Conservation (phyloP, 2,797 vertebrate genomes). For the Pelochelys cantorii region DNA sequence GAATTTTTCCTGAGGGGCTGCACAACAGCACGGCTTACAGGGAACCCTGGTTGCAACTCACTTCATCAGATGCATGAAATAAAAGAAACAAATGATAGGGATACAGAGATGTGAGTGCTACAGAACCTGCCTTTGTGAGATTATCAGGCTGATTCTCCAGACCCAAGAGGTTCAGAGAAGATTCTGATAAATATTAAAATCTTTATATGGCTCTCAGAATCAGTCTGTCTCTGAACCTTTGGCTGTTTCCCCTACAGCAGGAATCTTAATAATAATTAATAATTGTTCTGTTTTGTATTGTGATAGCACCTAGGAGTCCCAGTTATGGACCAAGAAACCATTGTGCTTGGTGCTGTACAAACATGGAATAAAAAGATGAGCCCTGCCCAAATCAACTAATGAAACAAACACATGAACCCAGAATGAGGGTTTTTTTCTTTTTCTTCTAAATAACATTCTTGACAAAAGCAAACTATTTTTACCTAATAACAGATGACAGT, state of each 20-base stretch:
- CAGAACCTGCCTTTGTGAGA: background rate
- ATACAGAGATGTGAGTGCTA: no score
- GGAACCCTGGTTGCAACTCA: no score
- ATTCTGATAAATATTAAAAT: background rate
- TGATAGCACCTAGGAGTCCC: background rate
- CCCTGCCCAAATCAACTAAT: background rate
- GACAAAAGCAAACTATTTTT: background rate
- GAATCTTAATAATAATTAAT: background rate
- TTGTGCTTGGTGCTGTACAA: background rate
- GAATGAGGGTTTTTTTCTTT: background rate
- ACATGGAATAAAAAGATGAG: background rate
- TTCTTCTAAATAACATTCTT: background rate
- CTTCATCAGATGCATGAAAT: no score
- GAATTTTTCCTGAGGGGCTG: no score
- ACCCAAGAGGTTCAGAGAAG: background rate
- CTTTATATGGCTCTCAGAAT: background rate
- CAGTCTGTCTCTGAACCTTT: background rate
- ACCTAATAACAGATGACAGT: background rate
- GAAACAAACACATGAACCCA: background rate
- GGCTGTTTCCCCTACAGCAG: background rate
- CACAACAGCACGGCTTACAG: no score
- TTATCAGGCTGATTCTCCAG: background rate
- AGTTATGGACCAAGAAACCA: background rate
- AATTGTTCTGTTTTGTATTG: background rate
- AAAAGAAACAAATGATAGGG: no score